phyloP scores from a whole-genome alignment of 1,140 invertebrate species.

The Bombus affinis region DNA sequence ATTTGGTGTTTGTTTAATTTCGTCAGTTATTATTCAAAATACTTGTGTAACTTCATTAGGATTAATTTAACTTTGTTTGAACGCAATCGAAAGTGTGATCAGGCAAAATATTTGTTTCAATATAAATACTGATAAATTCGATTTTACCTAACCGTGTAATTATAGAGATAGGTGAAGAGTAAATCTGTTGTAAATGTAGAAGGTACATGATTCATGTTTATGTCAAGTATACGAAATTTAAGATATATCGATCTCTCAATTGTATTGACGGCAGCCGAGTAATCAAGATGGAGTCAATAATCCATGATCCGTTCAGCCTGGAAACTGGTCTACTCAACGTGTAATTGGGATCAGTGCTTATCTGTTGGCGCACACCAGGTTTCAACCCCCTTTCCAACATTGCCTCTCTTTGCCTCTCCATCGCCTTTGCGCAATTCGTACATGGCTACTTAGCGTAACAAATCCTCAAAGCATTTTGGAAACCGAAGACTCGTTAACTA shows the following conservation, averaged over 20 bases:
- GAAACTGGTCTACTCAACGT: slow-evolving; percentile 71
- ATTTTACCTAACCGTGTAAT: neutral
- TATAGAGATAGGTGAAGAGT: no score
- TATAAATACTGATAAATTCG: neutral
- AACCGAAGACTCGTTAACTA: slow-evolving; percentile 17
- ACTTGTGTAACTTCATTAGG: no score
- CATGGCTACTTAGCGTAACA: slow-evolving; percentile 48
- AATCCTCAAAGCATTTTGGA: slow-evolving; percentile 32
- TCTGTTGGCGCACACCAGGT: slow-evolving; percentile 75
- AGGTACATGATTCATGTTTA: neutral
- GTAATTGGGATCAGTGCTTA: slow-evolving; percentile 82
- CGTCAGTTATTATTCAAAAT: no score
- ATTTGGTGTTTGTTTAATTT: no score
- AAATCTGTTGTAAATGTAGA: neutral
- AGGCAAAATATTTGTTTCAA: neutral
- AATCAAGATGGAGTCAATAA: slow-evolving; percentile 78
- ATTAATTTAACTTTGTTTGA: no score
- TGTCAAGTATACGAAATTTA: slow-evolving; percentile 46
- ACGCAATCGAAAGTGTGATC: no score
- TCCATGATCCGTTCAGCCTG: slow-evolving; percentile 79
- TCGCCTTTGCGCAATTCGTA: slow-evolving; percentile 46
- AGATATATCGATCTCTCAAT: slow-evolving; percentile 62
- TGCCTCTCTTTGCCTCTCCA: slow-evolving; percentile 21
- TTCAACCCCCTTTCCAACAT: slow-evolving; percentile 52
- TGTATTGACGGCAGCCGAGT: slow-evolving; percentile 58